Base-by-base conservation (phyloP, 2,888 invertebrate species). In the Diploptera punctata region DNA sequence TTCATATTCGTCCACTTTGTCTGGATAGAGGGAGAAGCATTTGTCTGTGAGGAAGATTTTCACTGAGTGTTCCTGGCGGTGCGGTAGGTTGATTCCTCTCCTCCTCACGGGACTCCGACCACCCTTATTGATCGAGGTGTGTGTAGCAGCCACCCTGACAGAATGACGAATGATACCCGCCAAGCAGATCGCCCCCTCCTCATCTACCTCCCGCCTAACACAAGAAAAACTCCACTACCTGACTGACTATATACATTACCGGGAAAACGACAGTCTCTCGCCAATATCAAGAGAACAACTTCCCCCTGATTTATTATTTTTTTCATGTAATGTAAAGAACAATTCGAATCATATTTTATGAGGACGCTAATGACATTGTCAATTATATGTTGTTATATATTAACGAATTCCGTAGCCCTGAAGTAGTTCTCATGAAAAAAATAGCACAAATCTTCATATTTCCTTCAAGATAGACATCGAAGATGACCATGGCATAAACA, bases 111-210 rank as follows among this genome's bases (percentile, higher is more conserved):
- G 47, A 26, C 16, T 65, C 16, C 44, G 29, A n/a, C 26, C 44
- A 43, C 65, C 47, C 47, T 43, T 65, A 65, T 65, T 65, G 65
- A 65, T 65, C 65, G 65, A 65, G 65, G 65, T 65, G 26, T 47
- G 65, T 65, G 47, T 65, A 44, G 65, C 65, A 65, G 65, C 44
- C 24, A 44, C 65, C 65, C 65, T 65, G 65, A 65, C 65, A 65
- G 65, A 21, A 65, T 65, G 65, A 65, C 65, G 65, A 47, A 65
- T 65, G 65, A 65, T 65, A 65, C 47, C 65, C 43, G 65, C 57
- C 65, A 47, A 65, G 65, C 65, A 65, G 47, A 65, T 65, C 65
- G 65, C 65, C 44, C 44, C 62, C 43, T 10, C 62, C 33, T 33
- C 21, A 21, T 29, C 62, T 38, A 33, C 62, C 19, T 5, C 61